Conservation (phyloP, 2,113 vertebrate genomes). For the Antechinus stuartii region DNA sequence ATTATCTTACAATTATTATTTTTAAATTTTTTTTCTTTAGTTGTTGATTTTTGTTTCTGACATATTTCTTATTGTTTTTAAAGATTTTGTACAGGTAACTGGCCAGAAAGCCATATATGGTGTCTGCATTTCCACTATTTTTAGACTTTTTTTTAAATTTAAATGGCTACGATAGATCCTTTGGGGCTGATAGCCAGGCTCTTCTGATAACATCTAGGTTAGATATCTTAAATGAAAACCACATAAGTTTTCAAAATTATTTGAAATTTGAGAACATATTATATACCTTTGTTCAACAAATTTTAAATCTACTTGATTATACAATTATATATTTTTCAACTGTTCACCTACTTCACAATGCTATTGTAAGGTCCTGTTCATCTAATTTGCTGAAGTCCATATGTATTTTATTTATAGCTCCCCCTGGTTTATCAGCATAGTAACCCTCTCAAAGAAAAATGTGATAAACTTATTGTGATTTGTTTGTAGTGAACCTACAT, state of each 20-base stretch:
- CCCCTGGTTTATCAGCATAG: not conserved
- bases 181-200: not conserved
- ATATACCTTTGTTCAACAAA: not conserved
- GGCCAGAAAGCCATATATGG: not conserved
- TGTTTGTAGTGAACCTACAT: not conserved
- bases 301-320: not conserved
- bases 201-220: not conserved
- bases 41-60: not conserved
- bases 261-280: not conserved
- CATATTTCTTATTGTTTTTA: not conserved
- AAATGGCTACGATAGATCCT: not conserved
- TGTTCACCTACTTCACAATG: not conserved
- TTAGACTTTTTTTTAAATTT: not conserved
- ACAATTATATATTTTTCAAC: not conserved
- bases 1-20: not conserved
- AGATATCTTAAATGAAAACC: not conserved
- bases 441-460: not conserved
- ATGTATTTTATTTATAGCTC: not conserved
- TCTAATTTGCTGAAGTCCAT: not conserved
- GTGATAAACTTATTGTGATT: not conserved
- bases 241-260: not conserved
- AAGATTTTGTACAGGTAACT: not conserved
- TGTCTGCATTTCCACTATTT: not conserved
- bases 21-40: not conserved
- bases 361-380: not conserved